Conservation (phyloP, 2,888 invertebrate species). For the Lithodes maja region DNA sequence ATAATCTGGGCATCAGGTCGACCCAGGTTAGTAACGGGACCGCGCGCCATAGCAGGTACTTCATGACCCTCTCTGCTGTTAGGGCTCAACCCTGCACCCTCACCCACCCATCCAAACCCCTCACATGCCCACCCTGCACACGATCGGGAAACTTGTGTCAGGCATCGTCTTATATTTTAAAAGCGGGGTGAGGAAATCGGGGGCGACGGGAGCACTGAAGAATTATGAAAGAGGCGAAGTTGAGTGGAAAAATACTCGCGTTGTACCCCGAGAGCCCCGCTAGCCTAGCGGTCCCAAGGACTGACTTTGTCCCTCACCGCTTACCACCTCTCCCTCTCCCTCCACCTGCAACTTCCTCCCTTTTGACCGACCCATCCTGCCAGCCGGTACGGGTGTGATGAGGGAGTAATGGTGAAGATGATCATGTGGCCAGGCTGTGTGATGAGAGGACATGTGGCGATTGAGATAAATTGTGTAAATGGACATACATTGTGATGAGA, state of each 20-base stretch:
- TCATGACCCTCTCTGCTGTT: not conserved
- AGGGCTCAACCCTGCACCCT: not conserved
- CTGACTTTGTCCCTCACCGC: constrained; percentile 54
- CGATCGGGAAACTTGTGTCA: not conserved
- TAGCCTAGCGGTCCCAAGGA: constrained; percentile 66
- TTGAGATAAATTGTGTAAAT: no score
- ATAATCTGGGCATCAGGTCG: constrained; percentile 53
- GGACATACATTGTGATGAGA: no score
- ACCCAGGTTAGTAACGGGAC: constrained; percentile 51
- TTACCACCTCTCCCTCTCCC: not conserved
- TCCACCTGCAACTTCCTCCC: not conserved
- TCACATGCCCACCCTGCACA: not conserved
- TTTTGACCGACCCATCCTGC: not conserved
- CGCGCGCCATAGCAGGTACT: constrained; percentile 38
- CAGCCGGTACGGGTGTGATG: not conserved
- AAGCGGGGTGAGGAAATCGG: not conserved
- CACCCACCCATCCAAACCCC: not conserved
- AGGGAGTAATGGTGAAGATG: not conserved
- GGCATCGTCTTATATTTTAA: not conserved
- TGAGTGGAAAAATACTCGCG: constrained; percentile 31
- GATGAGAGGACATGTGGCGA: no score
- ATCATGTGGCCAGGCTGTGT: no score
- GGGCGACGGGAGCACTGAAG: constrained; percentile 16
- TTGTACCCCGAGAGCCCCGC: constrained; percentile 50
- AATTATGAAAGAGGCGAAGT: constrained; percentile 47